Conservation (phyloP, 2,888 invertebrate genomes). For the Campaea margaritaria region DNA sequence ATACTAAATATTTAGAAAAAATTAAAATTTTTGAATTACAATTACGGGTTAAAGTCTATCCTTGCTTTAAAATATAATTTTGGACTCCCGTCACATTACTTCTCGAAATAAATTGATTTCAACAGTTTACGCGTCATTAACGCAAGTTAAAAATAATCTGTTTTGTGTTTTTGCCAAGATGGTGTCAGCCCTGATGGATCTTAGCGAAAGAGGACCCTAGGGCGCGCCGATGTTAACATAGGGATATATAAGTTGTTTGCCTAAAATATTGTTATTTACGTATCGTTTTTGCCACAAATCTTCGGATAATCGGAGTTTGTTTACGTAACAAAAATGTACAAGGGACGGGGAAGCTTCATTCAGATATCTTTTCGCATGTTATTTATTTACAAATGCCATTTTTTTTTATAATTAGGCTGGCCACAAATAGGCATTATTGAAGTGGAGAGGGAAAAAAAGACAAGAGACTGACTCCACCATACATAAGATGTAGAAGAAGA, state of each 20-base stretch:
- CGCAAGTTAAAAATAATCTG: too few species aligned
- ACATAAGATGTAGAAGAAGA: too few species aligned
- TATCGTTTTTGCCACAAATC: constrained; percentile 79
- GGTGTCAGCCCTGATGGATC: constrained; percentile 32
- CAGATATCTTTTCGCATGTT: not conserved
- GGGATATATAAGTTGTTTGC: constrained; percentile 79
- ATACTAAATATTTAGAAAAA: too few species aligned
- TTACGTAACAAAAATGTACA: constrained; percentile 44
- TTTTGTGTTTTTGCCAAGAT: not conserved
- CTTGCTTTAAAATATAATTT: too few species aligned
- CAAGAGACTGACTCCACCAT: too few species aligned
- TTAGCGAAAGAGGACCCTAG: constrained; percentile 62
- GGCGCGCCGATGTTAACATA: constrained; percentile 68
- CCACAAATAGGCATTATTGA: too few species aligned
- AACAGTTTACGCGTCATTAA: too few species aligned
- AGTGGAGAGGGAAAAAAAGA: too few species aligned
- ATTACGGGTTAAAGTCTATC: too few species aligned
- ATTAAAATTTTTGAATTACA: too few species aligned
- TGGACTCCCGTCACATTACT: too few species aligned
- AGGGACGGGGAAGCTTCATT: constrained; percentile 2
- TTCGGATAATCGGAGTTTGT: constrained; percentile 75
- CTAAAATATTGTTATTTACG: constrained; percentile 81
- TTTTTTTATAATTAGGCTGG: not conserved
- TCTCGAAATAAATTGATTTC: too few species aligned
- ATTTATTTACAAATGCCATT: not conserved